Evolutionary conservation across 92 coral and sea anemone species (phyloP).

Genomic region (Phenganax stokvisi): DNA sequence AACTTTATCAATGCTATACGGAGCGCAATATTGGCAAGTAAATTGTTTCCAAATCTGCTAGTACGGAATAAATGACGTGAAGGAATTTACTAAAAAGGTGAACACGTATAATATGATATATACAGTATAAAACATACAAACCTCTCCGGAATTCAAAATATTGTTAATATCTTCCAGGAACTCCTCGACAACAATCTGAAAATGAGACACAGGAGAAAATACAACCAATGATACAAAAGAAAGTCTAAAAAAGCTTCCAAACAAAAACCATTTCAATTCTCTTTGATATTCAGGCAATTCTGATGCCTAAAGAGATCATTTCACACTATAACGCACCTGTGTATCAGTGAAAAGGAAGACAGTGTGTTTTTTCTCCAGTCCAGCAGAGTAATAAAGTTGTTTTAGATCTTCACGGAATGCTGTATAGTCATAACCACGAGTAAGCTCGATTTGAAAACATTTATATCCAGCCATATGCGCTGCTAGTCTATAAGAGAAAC

Average conservation of each 20-base stretch:
- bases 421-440: conserved; percentile 88
- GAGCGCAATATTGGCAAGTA: neutral
- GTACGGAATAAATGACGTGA: neutral
- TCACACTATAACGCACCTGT: conserved; percentile 51
- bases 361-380: conserved; percentile 82
- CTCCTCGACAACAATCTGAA: conserved; percentile 94
- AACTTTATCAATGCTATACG: neutral
- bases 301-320: neutral
- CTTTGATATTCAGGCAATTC: neutral
- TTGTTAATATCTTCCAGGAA: conserved; percentile 95
- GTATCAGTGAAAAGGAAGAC: conserved; percentile 96
- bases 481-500: conserved; percentile 38
- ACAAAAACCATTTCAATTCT: too few species aligned
- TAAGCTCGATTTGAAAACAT: conserved; percentile 96
- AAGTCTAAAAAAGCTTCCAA: too few species aligned
- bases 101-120: neutral
- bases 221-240: too few species aligned
- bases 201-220: neutral
- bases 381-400: conserved; percentile 81
- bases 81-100: neutral
- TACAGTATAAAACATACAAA: conserved; percentile 12
- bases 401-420: conserved; percentile 94
- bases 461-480: conserved; percentile 94
- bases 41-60: neutral
- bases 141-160: conserved; percentile 97